Base-by-base conservation (phyloP, 2,888 invertebrate genomes). In the Augochlorella aurata region DNA sequence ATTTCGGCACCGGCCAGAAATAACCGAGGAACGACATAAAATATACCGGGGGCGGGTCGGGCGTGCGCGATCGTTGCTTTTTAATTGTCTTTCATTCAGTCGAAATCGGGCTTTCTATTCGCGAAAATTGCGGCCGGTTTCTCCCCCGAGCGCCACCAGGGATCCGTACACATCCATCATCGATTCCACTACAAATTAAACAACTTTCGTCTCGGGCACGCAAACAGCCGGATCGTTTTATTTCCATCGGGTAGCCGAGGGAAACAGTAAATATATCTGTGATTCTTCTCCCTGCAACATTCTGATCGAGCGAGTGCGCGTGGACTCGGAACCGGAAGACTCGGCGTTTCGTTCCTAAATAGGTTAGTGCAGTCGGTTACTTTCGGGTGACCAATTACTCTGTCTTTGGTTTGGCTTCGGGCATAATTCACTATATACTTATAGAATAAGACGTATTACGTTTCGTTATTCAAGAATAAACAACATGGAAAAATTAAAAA, bases 71-170 rank as follows among this genome's bases (percentile, higher is more conserved):
- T 61, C 81, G 85, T 85, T 71, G 84, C 81, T 82, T 84, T 89
- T 87, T 89, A 84, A 87, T 87, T 79, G 79, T 86, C 77, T 77
- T 79, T 74, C 74, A 49, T 72, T 75, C 75, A 10, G 58, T 16
- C 69, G 75, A 75, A 71, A 79, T 75, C 79, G 66, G 70, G 47
- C 77, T 74, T 38, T 49, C 63, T 38, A 54, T 73, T 29, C 71
- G 74, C 66, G 58, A 58, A 73, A 86, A 86, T 86, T 84, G 84
- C 74, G 77, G 67, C 72, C 61, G 24, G 14, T 61, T 47, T 74
- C 50, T 69, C 70, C 58, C 16, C 61, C 24, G 2, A 9, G 38
- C 16, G 38, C 24, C 2, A 10, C 52, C 38, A 7, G 44, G 58
- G 52, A 65, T 70, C 66, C 3, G 7, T 14, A 12, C 47, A 61